Evolutionary conservation across 2,888 invertebrate species (phyloP).

Genomic region (Latrodectus elegans): DNA sequence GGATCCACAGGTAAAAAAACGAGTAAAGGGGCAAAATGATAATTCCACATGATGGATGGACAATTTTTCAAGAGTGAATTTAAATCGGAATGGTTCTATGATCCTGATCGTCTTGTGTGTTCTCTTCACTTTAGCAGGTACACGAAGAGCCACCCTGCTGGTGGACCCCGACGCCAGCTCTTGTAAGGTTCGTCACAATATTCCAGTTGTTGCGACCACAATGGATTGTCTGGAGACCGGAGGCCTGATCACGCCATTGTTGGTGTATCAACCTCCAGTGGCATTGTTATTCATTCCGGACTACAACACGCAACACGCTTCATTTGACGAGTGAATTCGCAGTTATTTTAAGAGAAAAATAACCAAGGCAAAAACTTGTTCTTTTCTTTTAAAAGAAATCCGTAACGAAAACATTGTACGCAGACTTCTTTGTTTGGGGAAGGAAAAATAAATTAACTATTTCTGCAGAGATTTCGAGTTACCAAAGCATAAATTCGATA

Average conservation of each 20-base stretch:
- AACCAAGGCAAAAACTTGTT: too few relatives aligned
- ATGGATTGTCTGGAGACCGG: not conserved
- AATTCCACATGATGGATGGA: slow-evolving; percentile 34
- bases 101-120: slow-evolving; percentile 53
- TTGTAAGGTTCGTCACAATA: slow-evolving; percentile 15
- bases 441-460: too few relatives aligned
- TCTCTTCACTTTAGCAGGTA: slow-evolving; percentile 39
- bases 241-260: slow-evolving; percentile 39
- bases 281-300: slow-evolving; percentile 4
- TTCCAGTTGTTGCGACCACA: slow-evolving; percentile 16
- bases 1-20: not conserved
- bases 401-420: too few relatives aligned
- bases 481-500: too few relatives aligned
- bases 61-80: slow-evolving; percentile 54
- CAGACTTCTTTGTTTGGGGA: too few relatives aligned
- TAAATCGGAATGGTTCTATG: not conserved
- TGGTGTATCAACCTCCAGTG: slow-evolving; percentile 23
- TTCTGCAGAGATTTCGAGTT: too few relatives aligned
- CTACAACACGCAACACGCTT: slow-evolving; percentile 6
- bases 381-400: too few relatives aligned
- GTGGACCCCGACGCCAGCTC: slow-evolving; percentile 15
- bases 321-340: slow-evolving; percentile 8
- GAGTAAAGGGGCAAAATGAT: not conserved
- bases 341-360: too few relatives aligned
- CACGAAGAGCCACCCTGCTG: slow-evolving; percentile 37